Evolutionary conservation across 2,113 vertebrate species (phyloP).

Genomic region (Heptranchias perlo): DNA sequence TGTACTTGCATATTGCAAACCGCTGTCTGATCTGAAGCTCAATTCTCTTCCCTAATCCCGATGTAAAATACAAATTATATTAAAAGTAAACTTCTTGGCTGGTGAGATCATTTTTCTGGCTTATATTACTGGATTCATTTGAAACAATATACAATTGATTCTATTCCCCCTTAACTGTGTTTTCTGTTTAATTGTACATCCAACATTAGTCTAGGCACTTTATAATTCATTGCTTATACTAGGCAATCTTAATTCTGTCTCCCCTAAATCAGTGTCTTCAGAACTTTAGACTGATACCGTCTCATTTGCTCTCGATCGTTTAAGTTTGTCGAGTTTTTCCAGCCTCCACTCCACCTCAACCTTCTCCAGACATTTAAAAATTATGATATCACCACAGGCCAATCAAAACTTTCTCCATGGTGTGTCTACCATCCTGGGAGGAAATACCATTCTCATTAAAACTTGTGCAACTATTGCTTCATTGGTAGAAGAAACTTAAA

Average conservation of each 20-base stretch:
- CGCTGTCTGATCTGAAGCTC: neutral
- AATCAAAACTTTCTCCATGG: neutral
- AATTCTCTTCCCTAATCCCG: neutral
- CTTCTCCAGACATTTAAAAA: neutral
- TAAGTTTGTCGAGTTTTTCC: neutral
- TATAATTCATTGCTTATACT: slow-evolving; percentile 20
- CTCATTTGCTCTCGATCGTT: neutral
- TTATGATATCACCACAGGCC: neutral
- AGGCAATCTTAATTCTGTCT: slow-evolving; percentile 2
- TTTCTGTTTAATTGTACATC: neutral
- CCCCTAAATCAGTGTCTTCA: neutral
- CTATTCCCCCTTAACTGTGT: neutral
- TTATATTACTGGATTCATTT: neutral
- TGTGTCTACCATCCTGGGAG: neutral
- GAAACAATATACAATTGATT: neutral
- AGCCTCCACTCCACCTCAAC: neutral
- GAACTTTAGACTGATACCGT: neutral
- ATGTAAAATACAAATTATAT: neutral
- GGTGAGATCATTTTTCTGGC: neutral
- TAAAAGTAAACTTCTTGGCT: neutral
- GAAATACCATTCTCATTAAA: neutral
- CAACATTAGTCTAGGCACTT: slow-evolving; percentile 30
- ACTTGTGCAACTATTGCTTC: slow-evolving; percentile 19
- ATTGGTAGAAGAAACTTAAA: neutral
- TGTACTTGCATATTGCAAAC: neutral